Percentiles rank a stretch among this genome's conserved stretches.
These are phyloP conservation scores for Trypoxylus dichotomus DNA, from an alignment of 1,140 invertebrate species.

Conservation along the genomic window DNA sequence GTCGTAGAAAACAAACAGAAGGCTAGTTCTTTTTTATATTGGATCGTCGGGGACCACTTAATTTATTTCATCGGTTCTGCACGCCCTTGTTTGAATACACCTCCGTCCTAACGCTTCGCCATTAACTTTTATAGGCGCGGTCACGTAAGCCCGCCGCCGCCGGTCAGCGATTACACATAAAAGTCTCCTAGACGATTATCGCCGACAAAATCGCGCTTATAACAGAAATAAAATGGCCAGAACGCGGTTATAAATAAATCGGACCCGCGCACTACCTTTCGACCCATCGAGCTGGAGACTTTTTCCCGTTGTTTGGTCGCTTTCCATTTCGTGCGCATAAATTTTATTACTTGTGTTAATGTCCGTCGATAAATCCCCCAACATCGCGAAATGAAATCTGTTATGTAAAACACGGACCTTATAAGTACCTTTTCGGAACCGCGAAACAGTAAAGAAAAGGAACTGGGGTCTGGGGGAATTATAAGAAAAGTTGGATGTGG, in stretches of 20 bases:
- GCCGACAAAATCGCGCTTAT: background rate
- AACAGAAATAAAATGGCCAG: background rate
- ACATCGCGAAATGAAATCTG: background rate
- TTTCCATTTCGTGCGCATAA: constrained; percentile 2
- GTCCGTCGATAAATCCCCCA: background rate
- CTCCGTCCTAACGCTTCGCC: background rate
- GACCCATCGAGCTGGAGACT: background rate
- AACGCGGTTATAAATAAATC: background rate
- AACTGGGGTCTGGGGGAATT: no score
- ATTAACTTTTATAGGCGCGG: background rate
- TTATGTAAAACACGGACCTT: background rate
- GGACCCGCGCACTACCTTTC: background rate
- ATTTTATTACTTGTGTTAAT: constrained; percentile 4
- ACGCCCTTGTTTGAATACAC: background rate
- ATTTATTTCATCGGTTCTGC: background rate
- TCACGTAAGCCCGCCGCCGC: background rate
- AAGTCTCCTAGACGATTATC: constrained; percentile 6
- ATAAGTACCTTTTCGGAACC: background rate
- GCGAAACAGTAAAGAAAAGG: no score
- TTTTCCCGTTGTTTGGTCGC: background rate
- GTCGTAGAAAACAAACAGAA: no score
- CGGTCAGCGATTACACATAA: background rate
- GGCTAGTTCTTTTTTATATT: no score
- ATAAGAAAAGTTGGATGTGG: background rate
- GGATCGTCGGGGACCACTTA: background rate